phyloP scores from a whole-genome alignment of 2,888 invertebrate species.

The Lasioglossum zephyrum region DNA sequence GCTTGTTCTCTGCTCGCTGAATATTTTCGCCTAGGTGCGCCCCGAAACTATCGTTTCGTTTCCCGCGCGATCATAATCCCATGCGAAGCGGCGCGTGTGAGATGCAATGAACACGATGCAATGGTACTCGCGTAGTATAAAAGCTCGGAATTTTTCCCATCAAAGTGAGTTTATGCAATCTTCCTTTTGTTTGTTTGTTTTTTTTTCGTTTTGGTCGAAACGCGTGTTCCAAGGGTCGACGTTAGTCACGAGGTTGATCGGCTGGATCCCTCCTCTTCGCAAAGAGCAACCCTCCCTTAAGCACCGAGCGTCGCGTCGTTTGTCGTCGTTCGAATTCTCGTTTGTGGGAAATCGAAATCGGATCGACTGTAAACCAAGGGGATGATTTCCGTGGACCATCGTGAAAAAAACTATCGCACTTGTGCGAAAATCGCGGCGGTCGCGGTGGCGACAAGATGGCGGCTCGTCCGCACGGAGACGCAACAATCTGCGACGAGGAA shows the following conservation, averaged over 20 bases:
- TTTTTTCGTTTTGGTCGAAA: slow-evolving; percentile 58
- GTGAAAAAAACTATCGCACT: background rate
- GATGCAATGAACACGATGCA: slow-evolving; percentile 53
- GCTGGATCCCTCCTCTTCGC: background rate
- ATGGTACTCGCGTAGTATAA: slow-evolving; percentile 63
- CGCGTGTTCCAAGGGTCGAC: slow-evolving; percentile 65
- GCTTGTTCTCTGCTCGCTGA: background rate
- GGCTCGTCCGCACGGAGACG: background rate
- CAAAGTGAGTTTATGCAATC: slow-evolving; percentile 54
- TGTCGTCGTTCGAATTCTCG: background rate
- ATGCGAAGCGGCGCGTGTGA: slow-evolving; percentile 40
- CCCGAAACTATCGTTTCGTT: background rate
- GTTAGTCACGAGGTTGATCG: background rate
- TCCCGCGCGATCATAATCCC: slow-evolving; percentile 46
- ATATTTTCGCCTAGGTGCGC: background rate
- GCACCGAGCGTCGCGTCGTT: background rate
- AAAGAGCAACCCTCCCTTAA: background rate
- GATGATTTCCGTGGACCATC: background rate
- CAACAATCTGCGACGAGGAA: background rate
- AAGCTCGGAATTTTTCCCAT: slow-evolving; percentile 60
- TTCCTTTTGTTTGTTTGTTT: background rate
- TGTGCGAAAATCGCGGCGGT: background rate
- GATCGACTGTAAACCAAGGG: background rate
- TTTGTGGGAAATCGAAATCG: background rate
- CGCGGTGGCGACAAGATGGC: slow-evolving; percentile 10